Evolutionary conservation across 2,888 invertebrate species (phyloP).

Genomic region (Spisula solida): DNA sequence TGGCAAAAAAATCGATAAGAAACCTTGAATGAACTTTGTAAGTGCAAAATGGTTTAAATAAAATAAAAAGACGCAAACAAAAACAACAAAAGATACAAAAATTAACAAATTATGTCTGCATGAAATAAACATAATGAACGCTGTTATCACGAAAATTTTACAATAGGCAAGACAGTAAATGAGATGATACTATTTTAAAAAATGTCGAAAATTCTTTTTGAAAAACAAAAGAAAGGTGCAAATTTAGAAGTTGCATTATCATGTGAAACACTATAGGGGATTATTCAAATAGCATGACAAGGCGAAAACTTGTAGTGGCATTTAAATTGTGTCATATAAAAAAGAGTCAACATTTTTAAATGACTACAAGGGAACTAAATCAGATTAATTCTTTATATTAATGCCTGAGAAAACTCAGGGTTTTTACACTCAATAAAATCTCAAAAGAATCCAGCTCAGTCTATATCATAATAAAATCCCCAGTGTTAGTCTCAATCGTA

Average conservation of each 20-base stretch:
- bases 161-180: background rate
- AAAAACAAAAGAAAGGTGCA: background rate
- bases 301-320: background rate
- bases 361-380: too few relatives aligned
- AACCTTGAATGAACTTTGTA: background rate
- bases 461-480: too few relatives aligned
- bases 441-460: too few relatives aligned
- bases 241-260: background rate
- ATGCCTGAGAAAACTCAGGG: too few relatives aligned
- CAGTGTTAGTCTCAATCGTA: too few relatives aligned
- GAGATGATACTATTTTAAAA: background rate
- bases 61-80: background rate
- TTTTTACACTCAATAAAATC: too few relatives aligned
- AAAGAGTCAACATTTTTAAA: too few relatives aligned
- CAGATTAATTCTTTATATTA: too few relatives aligned
- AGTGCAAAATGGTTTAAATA: constrained; percentile 8
- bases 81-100: background rate
- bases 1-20: constrained; percentile 6
- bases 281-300: background rate
- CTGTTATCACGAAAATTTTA: background rate
- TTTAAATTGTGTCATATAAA: too few relatives aligned
- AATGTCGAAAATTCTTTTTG: background rate
- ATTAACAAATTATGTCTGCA: background rate
- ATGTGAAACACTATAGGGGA: background rate
- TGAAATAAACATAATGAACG: background rate